Conservation (phyloP, 2,113 vertebrate species). For the Anguilla rostrata region DNA sequence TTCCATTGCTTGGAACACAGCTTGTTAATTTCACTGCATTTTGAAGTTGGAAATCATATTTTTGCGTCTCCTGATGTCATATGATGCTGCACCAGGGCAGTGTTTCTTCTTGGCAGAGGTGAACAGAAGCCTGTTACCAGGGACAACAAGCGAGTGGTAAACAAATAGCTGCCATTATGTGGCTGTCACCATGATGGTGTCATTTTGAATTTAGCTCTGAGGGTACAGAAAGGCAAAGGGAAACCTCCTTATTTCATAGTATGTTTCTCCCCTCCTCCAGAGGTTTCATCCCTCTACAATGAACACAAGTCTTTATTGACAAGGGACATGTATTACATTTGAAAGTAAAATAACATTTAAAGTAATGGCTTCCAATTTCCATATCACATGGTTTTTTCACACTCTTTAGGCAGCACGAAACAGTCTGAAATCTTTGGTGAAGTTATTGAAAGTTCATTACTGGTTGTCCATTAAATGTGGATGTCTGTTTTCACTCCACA, state of each 20-base stretch:
- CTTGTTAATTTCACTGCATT: not conserved
- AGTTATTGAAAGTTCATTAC: not conserved
- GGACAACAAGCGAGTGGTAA: constrained; percentile 51
- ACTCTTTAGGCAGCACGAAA: not conserved
- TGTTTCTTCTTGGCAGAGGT: constrained; percentile 18
- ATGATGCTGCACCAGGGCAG: constrained; percentile 14
- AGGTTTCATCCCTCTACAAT: not conserved
- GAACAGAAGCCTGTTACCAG: constrained; percentile 46
- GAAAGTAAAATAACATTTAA: not conserved
- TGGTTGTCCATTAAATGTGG: not conserved
- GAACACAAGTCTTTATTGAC: not conserved
- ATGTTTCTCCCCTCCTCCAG: not conserved
- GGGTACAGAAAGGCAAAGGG: not conserved
- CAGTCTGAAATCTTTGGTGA: not conserved
- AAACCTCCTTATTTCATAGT: not conserved
- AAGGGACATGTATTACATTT: not conserved
- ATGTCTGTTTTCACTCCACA: not conserved
- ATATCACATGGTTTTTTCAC: not conserved
- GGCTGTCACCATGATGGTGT: constrained; percentile 39
- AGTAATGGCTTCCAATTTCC: not conserved
- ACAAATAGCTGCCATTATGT: constrained; percentile 50
- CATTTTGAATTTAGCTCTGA: constrained; percentile 20
- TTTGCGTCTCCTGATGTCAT: constrained; percentile 30
- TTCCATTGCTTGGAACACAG: not conserved
- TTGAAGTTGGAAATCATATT: constrained; percentile 11